A percentile compares a stretch with the other conserved stretches of the same genome.
phyloP scores from a whole-genome alignment of 1,140 invertebrate species.

The Dinoponera quadriceps region DNA sequence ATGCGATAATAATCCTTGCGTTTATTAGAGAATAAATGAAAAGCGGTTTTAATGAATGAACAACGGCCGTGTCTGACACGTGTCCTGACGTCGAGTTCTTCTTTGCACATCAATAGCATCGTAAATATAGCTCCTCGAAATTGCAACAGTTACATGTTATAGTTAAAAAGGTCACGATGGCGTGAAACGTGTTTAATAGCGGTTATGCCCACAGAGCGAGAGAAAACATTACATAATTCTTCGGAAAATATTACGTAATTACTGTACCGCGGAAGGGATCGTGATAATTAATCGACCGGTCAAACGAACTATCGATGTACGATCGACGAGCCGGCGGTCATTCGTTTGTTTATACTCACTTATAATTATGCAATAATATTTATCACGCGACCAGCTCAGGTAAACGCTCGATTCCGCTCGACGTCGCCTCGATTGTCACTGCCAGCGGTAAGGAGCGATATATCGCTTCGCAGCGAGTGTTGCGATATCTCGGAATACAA shows the following conservation, averaged over 20 bases:
- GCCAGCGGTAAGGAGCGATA: not conserved
- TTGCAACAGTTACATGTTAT: not conserved
- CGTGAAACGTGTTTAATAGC: conserved; percentile 15
- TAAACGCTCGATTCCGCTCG: not conserved
- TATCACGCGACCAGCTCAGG: conserved; percentile 3
- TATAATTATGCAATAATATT: conserved; percentile 51
- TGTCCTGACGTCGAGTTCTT: too few relatives aligned
- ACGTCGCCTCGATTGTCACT: not conserved
- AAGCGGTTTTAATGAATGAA: too few relatives aligned
- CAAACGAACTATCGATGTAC: not conserved
- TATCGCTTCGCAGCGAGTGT: not conserved
- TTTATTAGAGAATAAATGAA: too few relatives aligned
- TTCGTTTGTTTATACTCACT: conserved; percentile 47
- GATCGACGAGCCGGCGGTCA: not conserved
- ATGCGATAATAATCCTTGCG: too few relatives aligned
- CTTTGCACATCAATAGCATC: too few relatives aligned
- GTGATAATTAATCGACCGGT: not conserved
- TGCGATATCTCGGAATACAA: not conserved
- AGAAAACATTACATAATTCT: conserved; percentile 48
- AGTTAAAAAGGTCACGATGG: not conserved
- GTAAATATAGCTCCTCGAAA: too few relatives aligned
- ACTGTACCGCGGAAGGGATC: not conserved
- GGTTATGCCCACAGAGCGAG: not conserved
- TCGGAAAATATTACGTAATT: not conserved
- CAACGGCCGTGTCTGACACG: too few relatives aligned